Evolutionary conservation across 2,113 vertebrate genomes (phyloP).

Genomic region (Corydoras sp.): DNA sequence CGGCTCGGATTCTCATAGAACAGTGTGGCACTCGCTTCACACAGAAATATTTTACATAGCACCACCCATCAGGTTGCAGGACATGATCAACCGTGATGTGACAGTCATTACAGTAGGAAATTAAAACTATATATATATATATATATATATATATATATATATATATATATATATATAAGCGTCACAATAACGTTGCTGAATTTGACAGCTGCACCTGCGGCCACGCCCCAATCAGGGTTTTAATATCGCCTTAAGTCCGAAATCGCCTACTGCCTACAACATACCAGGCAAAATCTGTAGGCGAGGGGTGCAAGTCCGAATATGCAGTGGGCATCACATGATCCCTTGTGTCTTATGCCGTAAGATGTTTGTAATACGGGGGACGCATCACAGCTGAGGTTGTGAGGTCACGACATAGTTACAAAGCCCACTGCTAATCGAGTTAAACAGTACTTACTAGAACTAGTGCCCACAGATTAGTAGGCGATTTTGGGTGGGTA

Average conservation of each 20-base stretch:
- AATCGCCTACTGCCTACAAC: too few species aligned
- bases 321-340: too few species aligned
- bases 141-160: neutral
- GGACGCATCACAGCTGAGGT: too few species aligned
- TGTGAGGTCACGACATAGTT: too few species aligned
- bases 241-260: neutral
- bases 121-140: conserved; percentile 11
- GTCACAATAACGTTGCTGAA: conserved; percentile 33
- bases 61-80: conserved; percentile 41
- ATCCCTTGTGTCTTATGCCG: too few species aligned
- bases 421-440: too few species aligned
- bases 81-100: conserved; percentile 23
- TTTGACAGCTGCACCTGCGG: conserved; percentile 35
- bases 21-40: conserved; percentile 37
- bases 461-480: too few species aligned
- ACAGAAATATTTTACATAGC: conserved; percentile 41
- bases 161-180: conserved; percentile 26
- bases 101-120: conserved; percentile 37
- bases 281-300: too few species aligned
- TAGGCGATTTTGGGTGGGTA: too few species aligned
- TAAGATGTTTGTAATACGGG: too few species aligned
- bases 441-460: too few species aligned
- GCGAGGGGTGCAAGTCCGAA: too few species aligned
- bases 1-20: conserved; percentile 31
- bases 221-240: conserved; percentile 14